Evolutionary conservation across 2,113 vertebrate genomes (phyloP), one percentile per base, ranked within the genome.

Genomic region (Podocnemis expansa): DNA sequence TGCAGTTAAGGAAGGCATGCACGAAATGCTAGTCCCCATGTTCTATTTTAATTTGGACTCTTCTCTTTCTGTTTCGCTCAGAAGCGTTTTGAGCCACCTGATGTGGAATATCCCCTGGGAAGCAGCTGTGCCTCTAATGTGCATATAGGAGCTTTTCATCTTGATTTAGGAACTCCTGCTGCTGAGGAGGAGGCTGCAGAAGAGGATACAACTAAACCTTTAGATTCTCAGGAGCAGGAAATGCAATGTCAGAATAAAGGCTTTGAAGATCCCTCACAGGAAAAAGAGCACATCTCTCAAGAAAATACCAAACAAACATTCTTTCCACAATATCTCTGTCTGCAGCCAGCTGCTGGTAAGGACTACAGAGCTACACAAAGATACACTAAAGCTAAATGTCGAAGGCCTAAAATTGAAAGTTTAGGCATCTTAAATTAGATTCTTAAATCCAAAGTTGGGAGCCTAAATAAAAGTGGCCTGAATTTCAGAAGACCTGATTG

Each of bases 271-370:
- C 47, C 78, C 10, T 56, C 84, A 16, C 63, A 88, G 87, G 96
- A 94, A 94, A 97, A 91, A 5, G 97, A 97, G 38, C 89, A 90
- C 34, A 60, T n/a, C 52, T 85, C 80, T 87, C 96, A 95, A 91
- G 97, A 96, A 95, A 93, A 90, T 89, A 51, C 93, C 95, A 94
- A 92, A 43, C 98, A 98, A 2, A 78, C 92, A 3, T 80, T 97
- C 60, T 96, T 98, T 1, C 97, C 98, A 41, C 99, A 98, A 58
- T 99, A 98, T 96, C 98, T 99, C 75, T 99, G 98, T 3, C 97
- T 99, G 63, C 98, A 98, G 43, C 98, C 99, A 93, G 95, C 98
- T 2, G 94, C 98, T 90, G 99, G 99, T 99, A 98, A 98, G 98
- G 45, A 93, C 34, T 49, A 3, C 6, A 34, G n/a, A 5, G 5